Percentiles rank a stretch among this genome's conserved stretches.
phyloP scores from a whole-genome alignment of 2,797 vertebrate genomes.

The Australoheros facetus region DNA sequence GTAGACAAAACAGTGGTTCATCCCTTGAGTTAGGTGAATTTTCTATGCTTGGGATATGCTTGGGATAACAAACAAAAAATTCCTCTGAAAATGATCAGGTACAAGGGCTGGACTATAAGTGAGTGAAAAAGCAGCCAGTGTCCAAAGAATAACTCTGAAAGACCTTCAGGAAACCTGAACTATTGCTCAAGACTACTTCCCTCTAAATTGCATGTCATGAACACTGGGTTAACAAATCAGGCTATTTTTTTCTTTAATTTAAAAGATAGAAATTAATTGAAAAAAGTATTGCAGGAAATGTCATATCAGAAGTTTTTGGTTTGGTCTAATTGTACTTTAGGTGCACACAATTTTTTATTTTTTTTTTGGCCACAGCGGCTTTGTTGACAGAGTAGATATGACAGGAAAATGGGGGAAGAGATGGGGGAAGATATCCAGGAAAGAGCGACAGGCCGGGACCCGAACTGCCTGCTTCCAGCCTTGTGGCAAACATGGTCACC shows the following conservation, averaged over 20 bases:
- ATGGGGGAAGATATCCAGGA: too few species aligned
- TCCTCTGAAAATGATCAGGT: not conserved
- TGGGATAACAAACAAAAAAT: not conserved
- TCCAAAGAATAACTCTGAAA: too few species aligned
- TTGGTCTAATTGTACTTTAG: not conserved
- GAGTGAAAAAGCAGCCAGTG: fast-evolving
- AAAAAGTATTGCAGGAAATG: not conserved
- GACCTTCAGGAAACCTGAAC: fast-evolving
- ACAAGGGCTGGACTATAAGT: not conserved
- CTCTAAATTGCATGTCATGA: not conserved
- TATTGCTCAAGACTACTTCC: not conserved
- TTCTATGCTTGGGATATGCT: not conserved
- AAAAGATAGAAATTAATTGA: not conserved
- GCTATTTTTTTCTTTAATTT: not conserved
- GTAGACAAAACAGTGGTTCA: not conserved
- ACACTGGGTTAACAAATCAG: too few species aligned
- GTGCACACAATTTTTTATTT: fast-evolving
- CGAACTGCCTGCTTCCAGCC: too few species aligned
- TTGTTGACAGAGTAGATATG: too few species aligned
- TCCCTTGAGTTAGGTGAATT: fast-evolving
- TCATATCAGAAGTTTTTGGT: not conserved
- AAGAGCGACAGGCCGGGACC: too few species aligned
- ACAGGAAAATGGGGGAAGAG: too few species aligned
- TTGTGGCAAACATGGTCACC: too few species aligned
- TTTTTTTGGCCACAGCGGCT: too few species aligned